phyloP scores from a whole-genome alignment of 1,140 invertebrate genomes.

The Tetramorium alpestre region DNA sequence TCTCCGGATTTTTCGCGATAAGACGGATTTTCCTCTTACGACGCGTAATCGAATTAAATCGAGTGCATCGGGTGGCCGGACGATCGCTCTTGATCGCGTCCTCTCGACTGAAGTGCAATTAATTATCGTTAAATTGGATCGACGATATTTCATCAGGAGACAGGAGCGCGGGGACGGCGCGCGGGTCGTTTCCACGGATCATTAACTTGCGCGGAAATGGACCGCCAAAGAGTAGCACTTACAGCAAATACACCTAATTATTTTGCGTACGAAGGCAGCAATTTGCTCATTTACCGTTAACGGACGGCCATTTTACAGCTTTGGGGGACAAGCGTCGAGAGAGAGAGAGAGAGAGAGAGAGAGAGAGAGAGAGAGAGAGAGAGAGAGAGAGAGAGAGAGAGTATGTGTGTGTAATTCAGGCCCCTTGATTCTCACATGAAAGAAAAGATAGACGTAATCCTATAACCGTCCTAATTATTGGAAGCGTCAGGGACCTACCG shows the following conservation, averaged over 20 bases:
- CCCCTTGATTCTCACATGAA: background rate
- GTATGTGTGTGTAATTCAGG: background rate
- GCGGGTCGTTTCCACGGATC: conserved; percentile 59
- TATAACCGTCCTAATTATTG: conserved; percentile 61
- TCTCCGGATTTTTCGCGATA: conserved; percentile 33
- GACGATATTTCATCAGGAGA: conserved; percentile 67
- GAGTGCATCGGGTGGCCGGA: conserved; percentile 65
- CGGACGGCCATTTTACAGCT: conserved; percentile 10
- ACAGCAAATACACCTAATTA: conserved; percentile 64
- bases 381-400: too few species aligned
- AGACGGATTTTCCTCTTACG: conserved; percentile 46
- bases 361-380: too few species aligned
- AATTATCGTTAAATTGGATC: conserved; percentile 73
- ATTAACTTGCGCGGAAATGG: conserved; percentile 67
- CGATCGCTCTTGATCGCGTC: conserved; percentile 61
- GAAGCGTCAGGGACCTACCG: conserved; percentile 37
- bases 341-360: too few species aligned
- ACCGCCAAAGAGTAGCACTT: conserved; percentile 49
- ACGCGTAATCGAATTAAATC: conserved; percentile 69
- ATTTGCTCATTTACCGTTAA: conserved; percentile 30
- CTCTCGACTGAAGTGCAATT: conserved; percentile 67
- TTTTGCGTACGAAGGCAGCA: conserved; percentile 32
- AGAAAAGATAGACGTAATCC: conserved; percentile 5
- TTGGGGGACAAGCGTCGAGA: background rate
- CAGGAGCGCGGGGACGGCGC: conserved; percentile 16